Conservation (phyloP, 2,113 vertebrate species). For the Amia ocellicauda region DNA sequence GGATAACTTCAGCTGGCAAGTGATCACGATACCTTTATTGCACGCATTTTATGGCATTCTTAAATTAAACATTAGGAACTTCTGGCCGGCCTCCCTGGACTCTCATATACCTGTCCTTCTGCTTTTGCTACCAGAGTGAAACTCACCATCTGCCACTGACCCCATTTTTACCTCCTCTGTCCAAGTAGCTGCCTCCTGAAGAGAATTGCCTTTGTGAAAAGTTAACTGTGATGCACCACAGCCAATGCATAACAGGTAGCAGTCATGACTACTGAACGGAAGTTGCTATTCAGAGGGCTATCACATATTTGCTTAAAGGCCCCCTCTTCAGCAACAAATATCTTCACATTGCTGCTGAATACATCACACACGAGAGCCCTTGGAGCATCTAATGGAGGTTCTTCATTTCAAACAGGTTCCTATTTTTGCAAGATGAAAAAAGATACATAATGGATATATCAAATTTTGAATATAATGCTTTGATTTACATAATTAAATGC, state of each 20-base stretch:
- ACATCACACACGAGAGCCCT: too few species aligned
- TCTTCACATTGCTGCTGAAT: too few species aligned
- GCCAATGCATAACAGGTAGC: neutral
- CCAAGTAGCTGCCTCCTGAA: neutral
- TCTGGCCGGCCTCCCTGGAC: neutral
- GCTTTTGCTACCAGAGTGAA: neutral
- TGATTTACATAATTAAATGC: neutral
- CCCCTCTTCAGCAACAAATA: too few species aligned
- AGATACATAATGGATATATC: too few species aligned
- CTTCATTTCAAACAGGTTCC: too few species aligned
- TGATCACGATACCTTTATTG: neutral
- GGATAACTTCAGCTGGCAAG: neutral
- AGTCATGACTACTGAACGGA: neutral
- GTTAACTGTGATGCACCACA: neutral
- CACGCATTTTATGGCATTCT: neutral
- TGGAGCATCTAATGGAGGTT: too few species aligned
- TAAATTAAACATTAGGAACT: neutral
- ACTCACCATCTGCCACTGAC: constrained; percentile 9
- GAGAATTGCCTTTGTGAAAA: neutral
- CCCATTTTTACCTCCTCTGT: neutral
- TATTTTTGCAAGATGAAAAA: too few species aligned
- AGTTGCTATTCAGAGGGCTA: too few species aligned
- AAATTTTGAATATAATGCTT: too few species aligned
- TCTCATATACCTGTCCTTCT: neutral
- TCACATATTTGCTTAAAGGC: too few species aligned